Evolutionary conservation across 2,113 vertebrate species (phyloP), one percentile per base, ranked within the genome.

Genomic region (Istiophorus platypterus): DNA sequence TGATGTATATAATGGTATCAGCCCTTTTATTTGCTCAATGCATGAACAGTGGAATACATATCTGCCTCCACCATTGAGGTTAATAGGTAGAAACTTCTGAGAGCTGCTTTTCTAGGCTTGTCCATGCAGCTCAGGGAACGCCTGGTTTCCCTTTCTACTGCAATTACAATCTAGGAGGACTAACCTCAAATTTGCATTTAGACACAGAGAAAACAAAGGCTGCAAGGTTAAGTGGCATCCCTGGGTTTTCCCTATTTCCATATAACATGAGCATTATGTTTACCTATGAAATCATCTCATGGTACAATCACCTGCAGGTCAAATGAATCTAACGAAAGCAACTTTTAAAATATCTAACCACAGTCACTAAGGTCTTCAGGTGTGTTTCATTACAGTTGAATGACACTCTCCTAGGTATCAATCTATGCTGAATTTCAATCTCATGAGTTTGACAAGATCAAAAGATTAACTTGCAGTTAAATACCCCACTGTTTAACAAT

Each of bases 91-190:
- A 51, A 42, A 59, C 8, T 0, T 66, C 14, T 52, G 12, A 63
- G 26, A 37, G 52, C 56, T 5, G 42, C 51, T 67, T 42, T 22
- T 47, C 3, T 11, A 20, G 68, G 22, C 79, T 58, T 68, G 85
- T 78, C 58, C 17, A 4, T 49, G 56, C 85, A 80, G 75, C 72
- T 81, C 71, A 41, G 71, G 26, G 14, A 57, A 56, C 2, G 3
- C 45, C 61, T 72, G 0, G 52, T 31, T 70, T 67, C 4, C 42
- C 77, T 67, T 62, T 51, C 11, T 11, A 31, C 14, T 18, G 26
- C 0, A 59, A 70, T 65, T 77, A 12, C 27, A 4, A 26, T n/a
- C 7, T 42, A 12, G 18, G 18, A 67, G 15, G n/a, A 12, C 2
- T 57, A 29, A 78, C 39, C 37, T 66, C 41, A 41, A 47, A 64